Percentiles rank a stretch among this genome's conserved stretches.
These are phyloP conservation scores for Cetoscarus ocellatus DNA, from an alignment of 2,797 vertebrate genomes.

Conservation along the genomic window DNA sequence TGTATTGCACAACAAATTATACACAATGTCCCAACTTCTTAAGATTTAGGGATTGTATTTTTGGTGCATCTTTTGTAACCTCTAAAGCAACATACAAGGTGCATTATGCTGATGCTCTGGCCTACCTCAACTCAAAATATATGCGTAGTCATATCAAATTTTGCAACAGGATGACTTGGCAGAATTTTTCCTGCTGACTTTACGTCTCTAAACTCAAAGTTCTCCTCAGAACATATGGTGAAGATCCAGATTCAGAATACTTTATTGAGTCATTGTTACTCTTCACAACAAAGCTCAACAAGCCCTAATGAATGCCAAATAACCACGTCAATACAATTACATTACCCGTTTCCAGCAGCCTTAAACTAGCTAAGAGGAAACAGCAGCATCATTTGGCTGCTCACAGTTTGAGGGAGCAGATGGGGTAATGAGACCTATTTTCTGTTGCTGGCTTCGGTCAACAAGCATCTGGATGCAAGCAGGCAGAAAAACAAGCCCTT, in stretches of 20 bases:
- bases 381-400: slow-evolving; percentile 55
- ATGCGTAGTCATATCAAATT: neutral
- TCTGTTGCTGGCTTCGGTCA: slow-evolving; percentile 51
- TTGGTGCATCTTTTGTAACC: neutral
- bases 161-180: neutral
- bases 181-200: slow-evolving; percentile 7
- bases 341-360: slow-evolving; percentile 22
- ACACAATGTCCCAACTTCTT: no score
- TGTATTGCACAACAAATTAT: no score
- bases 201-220: slow-evolving; percentile 1
- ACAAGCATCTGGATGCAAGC: slow-evolving; percentile 73
- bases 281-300: slow-evolving; percentile 10
- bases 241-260: slow-evolving; percentile 6
- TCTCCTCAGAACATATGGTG: slow-evolving; percentile 2
- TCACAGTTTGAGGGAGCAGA: slow-evolving; percentile 49
- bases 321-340: slow-evolving; percentile 56
- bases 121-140: neutral
- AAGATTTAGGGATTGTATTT: neutral
- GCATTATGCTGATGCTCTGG: neutral
- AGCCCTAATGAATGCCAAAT: slow-evolving; percentile 28
- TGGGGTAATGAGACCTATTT: slow-evolving; percentile 46
- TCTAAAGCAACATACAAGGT: neutral
- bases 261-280: slow-evolving; percentile 15
- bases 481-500: slow-evolving; percentile 60
- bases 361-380: slow-evolving; percentile 35